Evolutionary conservation across 2,888 invertebrate species (phyloP), one percentile per base, ranked within the genome.

Genomic region (Euzophera pinguis): DNA sequence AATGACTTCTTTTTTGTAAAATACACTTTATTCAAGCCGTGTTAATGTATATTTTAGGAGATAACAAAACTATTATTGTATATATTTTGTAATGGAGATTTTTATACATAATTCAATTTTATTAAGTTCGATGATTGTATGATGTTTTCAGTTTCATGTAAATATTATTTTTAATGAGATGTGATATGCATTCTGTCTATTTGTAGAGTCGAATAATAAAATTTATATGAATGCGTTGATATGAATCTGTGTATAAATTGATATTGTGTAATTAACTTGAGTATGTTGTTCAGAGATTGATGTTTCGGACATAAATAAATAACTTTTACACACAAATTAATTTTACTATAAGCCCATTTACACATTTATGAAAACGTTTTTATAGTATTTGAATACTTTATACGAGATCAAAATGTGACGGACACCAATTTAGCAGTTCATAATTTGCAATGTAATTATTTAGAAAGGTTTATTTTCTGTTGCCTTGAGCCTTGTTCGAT

Each of bases 291-390:
- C 86, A 80, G 75, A 84, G 75, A 86, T 84, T 84, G 78, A 84
- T 77, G 79, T 86, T 86, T 82, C 78, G 81, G 81, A 86, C 81
- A 79, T 81, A 78, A 88, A 85, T 86, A 87, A 87, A 87, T 84
- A 85, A 86, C 80, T 89, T 90, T 89, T 89, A 86, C 86, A 88
- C 79, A 79, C 27, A 58, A 50, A 34, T 38, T 58, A 51, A 66
- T 64, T 58, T 60, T 59, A n/a, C n/a, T n/a, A n/a, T n/a, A n/a
- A n/a, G n/a, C n/a, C n/a, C n/a, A n/a, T n/a, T n/a, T n/a, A n/a
- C n/a, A n/a, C n/a, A n/a, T n/a, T n/a, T n/a, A n/a, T n/a, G n/a
- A n/a, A n/a, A n/a, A n/a, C n/a, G n/a, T n/a, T n/a, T n/a, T n/a
- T n/a, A n/a, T n/a, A n/a, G n/a, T n/a, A n/a, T n/a, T n/a, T n/a